Conservation (phyloP, 2,797 vertebrate species). For the Cirrhinus molitorella region DNA sequence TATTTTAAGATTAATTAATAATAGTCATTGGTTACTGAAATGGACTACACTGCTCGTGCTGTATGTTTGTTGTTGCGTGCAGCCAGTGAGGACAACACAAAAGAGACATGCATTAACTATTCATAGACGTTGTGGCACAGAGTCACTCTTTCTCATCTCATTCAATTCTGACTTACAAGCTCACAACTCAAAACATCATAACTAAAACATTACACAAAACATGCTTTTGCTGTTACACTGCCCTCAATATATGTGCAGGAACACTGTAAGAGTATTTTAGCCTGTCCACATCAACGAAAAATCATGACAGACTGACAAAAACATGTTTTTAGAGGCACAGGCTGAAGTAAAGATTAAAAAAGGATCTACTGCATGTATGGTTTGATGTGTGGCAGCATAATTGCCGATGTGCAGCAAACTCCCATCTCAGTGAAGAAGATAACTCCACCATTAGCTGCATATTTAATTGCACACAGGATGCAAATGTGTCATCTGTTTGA, state of each 20-base stretch:
- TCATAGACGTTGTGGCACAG: background rate
- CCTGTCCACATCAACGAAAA: background rate
- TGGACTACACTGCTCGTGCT: background rate
- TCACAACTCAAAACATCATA: background rate
- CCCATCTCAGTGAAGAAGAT: conserved; percentile 38
- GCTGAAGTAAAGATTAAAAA: background rate
- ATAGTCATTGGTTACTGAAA: background rate
- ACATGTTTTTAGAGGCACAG: background rate
- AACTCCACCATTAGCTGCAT: conserved; percentile 43
- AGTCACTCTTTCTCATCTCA: conserved; percentile 15
- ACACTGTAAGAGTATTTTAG: background rate
- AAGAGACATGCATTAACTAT: conserved; percentile 18
- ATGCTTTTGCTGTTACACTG: background rate
- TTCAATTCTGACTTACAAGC: background rate
- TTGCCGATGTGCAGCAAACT: conserved; percentile 39
- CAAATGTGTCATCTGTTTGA: conserved; percentile 33
- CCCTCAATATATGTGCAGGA: background rate
- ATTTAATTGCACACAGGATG: conserved; percentile 25
- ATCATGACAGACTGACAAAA: background rate
- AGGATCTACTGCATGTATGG: background rate
- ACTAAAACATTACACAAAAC: background rate
- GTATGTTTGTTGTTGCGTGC: background rate
- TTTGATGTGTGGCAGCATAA: conserved; percentile 44
- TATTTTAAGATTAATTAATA: background rate
- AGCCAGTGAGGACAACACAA: background rate